A percentile compares a stretch with the other conserved stretches of the same genome.
Conservation (phyloP, 2,113 vertebrate genomes). For the Datnioides undecimradiatus region DNA sequence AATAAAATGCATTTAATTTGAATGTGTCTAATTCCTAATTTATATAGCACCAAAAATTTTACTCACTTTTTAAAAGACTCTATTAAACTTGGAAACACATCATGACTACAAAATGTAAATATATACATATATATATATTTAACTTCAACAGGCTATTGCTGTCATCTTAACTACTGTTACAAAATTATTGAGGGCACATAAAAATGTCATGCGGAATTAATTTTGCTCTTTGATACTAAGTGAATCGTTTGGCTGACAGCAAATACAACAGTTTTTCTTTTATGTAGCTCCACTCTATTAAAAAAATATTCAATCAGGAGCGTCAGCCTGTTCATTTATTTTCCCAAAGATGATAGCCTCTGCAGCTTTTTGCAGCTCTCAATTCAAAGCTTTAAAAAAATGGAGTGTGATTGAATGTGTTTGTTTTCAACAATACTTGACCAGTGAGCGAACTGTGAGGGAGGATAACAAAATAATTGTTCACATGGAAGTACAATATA, state of each 20-base stretch:
- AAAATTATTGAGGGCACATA: not conserved
- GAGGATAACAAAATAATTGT: not conserved
- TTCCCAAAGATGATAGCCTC: not conserved
- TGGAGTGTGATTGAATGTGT: not conserved
- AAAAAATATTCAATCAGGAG: not conserved
- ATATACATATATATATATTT: no score
- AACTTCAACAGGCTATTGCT: not conserved
- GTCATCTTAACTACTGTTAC: not conserved
- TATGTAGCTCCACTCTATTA: not conserved
- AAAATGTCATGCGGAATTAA: not conserved
- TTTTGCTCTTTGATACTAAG: not conserved
- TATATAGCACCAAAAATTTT: not conserved
- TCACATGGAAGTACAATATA: not conserved
- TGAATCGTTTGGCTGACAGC: not conserved
- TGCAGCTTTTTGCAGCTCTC: not conserved
- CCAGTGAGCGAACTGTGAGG: not conserved
- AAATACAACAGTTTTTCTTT: not conserved
- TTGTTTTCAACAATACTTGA: not conserved
- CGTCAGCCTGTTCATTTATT: not conserved
- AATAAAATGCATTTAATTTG: not conserved
- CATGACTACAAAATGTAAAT: no score
- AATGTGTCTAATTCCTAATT: not conserved
- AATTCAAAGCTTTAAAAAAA: not conserved
- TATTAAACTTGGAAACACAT: not conserved
- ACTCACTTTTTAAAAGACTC: not conserved